Evolutionary conservation across 35 echinoderm and acorn worm genomes (phyloP), one percentile per base, ranked within the genome.

Genomic region (Heliocidaris erythrogramma): DNA sequence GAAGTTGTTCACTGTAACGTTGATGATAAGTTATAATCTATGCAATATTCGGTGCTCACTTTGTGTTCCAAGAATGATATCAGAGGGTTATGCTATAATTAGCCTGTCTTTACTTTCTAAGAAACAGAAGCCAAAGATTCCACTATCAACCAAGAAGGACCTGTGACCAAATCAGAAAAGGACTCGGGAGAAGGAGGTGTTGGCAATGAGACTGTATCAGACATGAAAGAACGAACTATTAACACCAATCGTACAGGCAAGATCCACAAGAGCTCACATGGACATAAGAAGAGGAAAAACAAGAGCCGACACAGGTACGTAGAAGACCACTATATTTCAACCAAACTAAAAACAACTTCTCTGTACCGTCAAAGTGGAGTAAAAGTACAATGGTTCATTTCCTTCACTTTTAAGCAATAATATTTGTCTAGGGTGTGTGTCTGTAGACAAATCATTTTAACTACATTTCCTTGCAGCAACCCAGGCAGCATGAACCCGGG

Each of bases 201-300:
- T 49, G 53, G 53, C 85, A 87, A 92, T 59, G 94, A 96, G 71
- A 88, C 69, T 90, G 92, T 94, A 56, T 52, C 89, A 78, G 94
- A 97, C 2, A 30, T 32, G 18, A 59, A 91, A 31, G 93, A 85
- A n/a, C 12, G 50, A 48, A 88, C 94, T 1, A 17, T 89, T 92
- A 92, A 87, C 94, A 95, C 86, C 95, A 92, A 94, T 31, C 60
- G 65, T 24, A 47, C 89, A 5, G 90, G 94, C 69, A 98, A 98
- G 95, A 65, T 95, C 60, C 97, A 98, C 88, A 96, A 96, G 49
- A 98, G 95, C 49, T 97, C 96, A 78, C 96, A 97, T 91, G 95
- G 95, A 31, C 96, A 96, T 88, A 98, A 98, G 87, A 98, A 98
- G 93, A 98, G 97, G 96, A 98, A 98, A 96, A 98, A 96, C 92